Conservation (phyloP, 2,888 invertebrate species). For the Hypomecis atomaria region DNA sequence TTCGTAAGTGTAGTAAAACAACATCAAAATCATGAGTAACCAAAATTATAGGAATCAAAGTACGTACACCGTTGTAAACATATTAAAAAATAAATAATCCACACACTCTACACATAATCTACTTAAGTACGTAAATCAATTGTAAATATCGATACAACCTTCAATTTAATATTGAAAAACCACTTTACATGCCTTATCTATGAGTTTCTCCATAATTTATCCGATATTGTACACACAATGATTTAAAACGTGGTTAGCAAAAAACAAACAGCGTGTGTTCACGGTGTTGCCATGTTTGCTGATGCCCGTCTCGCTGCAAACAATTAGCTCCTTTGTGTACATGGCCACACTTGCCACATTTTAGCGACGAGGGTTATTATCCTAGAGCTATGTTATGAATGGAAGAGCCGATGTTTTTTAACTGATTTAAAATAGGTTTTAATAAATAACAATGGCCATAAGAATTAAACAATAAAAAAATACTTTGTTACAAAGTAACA, state of each 20-base stretch:
- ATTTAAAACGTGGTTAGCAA: slow-evolving; percentile 51
- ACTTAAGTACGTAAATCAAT: no score
- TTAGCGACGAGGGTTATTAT: slow-evolving; percentile 52
- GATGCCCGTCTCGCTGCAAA: slow-evolving; percentile 63
- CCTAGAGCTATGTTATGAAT: slow-evolving; percentile 36
- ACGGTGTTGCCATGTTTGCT: slow-evolving; percentile 60
- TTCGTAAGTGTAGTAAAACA: no score
- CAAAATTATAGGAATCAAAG: background rate
- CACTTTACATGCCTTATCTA: background rate
- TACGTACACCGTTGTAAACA: background rate
- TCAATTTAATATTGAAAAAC: background rate
- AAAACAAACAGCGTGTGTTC: slow-evolving; percentile 56
- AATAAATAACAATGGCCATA: no score
- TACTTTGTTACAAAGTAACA: no score
- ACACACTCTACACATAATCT: no score
- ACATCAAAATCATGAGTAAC: no score
- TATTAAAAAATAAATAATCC: no score
- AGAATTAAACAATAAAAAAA: no score
- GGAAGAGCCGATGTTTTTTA: slow-evolving; percentile 38
- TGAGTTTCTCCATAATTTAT: slow-evolving; percentile 9
- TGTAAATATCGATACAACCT: no score
- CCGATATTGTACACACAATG: slow-evolving; percentile 33
- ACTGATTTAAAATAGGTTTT: no score
- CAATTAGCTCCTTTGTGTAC: slow-evolving; percentile 74
- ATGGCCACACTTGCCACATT: slow-evolving; percentile 61